Evolutionary conservation across 2,113 vertebrate genomes (phyloP), one percentile per base, ranked within the genome.

Genomic region (Trochalopteron elliotii): DNA sequence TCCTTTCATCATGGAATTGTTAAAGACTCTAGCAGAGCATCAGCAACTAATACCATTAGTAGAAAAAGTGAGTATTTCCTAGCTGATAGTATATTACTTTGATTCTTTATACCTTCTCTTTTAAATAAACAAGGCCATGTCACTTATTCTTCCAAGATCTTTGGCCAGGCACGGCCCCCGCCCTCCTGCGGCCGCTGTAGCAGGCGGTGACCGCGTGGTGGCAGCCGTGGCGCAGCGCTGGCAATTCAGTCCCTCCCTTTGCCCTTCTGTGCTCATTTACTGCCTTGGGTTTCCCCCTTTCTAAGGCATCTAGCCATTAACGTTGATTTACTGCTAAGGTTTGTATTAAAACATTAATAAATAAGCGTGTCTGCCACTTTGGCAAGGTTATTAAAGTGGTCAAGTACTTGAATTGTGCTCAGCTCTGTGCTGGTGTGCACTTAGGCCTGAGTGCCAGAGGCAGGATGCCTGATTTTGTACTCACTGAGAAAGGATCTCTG

Each of bases 1-100:
- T 80, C 99, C 99, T 77, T 99, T 99, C 94, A 99, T 99, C 92
- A 99, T 99, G 99, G 99, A 99, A 98, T 97, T 99, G 79, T 97
- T 99, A 98, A 99, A 99, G 98, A 99, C 99, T 2, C 97, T 99
- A 98, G 99, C 99, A 88, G 99, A 99, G 96, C 99, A 99, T 92
- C 99, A 99, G 90, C 99, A 99, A 95, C 97, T 99, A 97, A 99
- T 99, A 97, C 99, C 99, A 60, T 96, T 99, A 97, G 99, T 99
- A 97, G 99, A 99, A 97, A 99, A 99, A 98, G 99, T 99, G 93
- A 97, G 90, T 93, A 70, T 95, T 90, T 95, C 49, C 12, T 56
- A 49, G 3, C 27, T 56, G n/a, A 9, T 6, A 5, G 5, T 30
- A 0, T 33, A 7, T 77, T 35, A 5, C 9, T 74, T 0, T 33